Evolutionary conservation across 2,888 invertebrate genomes (phyloP).

Genomic region (Epiblema foenella): DNA sequence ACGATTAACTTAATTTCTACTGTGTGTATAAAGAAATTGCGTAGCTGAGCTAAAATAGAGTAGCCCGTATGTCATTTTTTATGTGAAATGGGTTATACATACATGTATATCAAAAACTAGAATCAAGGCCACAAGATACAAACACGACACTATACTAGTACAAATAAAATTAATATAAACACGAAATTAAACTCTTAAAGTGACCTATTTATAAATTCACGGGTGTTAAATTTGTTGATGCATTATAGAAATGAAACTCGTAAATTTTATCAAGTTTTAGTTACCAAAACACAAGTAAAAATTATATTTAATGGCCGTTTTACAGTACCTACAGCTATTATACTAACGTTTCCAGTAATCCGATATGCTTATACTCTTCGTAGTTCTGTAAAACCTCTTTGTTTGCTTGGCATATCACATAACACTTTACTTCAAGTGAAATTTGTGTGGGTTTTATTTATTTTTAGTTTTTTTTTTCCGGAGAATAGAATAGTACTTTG

Average conservation of each 20-base stretch:
- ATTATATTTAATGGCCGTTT: neutral
- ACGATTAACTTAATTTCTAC: too few species aligned
- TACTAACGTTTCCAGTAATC: conserved; percentile 13
- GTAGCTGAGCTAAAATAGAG: too few species aligned
- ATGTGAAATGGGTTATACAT: too few species aligned
- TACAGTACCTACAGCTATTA: conserved; percentile 6
- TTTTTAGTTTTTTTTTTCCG: conserved; percentile 1
- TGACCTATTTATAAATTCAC: neutral
- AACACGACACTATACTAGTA: too few species aligned
- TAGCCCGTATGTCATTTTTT: too few species aligned
- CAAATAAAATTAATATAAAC: neutral
- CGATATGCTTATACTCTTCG: conserved; percentile 22
- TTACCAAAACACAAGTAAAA: neutral
- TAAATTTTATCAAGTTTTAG: neutral
- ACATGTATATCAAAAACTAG: too few species aligned
- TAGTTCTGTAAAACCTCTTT: conserved; percentile 18
- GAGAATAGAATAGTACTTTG: neutral
- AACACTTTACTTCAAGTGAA: conserved; percentile 10
- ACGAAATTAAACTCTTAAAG: neutral
- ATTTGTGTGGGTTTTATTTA: conserved; percentile 2
- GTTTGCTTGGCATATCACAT: conserved; percentile 13
- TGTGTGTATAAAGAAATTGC: too few species aligned
- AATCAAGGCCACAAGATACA: too few species aligned
- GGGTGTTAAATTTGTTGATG: neutral
- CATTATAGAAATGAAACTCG: neutral